Conservation (phyloP, 2,797 vertebrate genomes). For the Austrolebias charrua region DNA sequence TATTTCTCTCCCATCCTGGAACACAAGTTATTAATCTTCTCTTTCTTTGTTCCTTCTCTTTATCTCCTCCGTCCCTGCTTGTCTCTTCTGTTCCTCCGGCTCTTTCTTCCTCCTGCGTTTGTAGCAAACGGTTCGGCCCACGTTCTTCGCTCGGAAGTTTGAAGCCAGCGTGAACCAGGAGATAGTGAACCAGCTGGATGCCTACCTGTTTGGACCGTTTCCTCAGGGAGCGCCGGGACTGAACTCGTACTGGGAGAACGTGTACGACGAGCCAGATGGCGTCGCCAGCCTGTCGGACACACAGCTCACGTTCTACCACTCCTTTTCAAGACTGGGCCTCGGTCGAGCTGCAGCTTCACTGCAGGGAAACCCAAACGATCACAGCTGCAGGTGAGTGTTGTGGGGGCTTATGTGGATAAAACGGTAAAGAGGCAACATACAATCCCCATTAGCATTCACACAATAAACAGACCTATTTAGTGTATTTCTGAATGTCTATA, state of each 20-base stretch:
- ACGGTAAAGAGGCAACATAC: not conserved
- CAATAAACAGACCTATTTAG: not conserved
- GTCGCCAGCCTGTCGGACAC: conserved; percentile 86
- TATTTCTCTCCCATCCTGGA: conserved; percentile 37
- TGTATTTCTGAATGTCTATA: too few relatives aligned
- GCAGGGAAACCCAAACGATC: conserved; percentile 82
- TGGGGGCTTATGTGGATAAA: not conserved
- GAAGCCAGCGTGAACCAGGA: conserved; percentile 98
- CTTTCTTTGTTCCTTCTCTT: conserved; percentile 27
- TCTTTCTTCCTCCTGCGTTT: conserved; percentile 1
- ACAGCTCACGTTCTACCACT: conserved; percentile 89
- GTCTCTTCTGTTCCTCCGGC: conserved; percentile 7
- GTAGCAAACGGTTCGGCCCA: conserved; percentile 94
- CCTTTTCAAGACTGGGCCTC: conserved; percentile 89
- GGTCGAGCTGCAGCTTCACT: conserved; percentile 81
- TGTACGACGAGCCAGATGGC: conserved; percentile 90
- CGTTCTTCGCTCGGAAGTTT: conserved; percentile 98
- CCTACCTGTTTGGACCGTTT: conserved; percentile 89
- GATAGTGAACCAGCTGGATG: conserved; percentile 93
- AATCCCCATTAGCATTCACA: not conserved
- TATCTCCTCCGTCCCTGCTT: conserved; percentile 38
- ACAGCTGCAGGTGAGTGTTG: conserved; percentile 89
- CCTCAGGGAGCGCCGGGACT: conserved; percentile 85
- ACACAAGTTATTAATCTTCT: conserved; percentile 50
- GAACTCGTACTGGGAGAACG: conserved; percentile 93